Base-by-base conservation (phyloP, 2,888 invertebrate genomes). In the Drosophila ezoana region DNA sequence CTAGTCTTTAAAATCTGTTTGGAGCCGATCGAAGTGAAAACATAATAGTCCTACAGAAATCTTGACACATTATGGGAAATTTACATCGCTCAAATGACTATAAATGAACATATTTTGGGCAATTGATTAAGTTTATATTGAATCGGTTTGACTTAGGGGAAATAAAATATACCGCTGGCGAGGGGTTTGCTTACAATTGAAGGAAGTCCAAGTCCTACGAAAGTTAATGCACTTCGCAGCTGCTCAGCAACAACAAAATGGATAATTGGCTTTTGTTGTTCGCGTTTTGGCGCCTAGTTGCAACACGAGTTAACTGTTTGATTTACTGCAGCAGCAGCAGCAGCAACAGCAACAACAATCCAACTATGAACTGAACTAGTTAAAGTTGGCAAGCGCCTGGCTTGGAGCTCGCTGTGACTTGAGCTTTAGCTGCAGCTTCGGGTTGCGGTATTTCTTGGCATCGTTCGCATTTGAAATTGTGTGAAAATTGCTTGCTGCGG, bases 381-480 rank as follows among this genome's bases (percentile, higher is more conserved):
- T 76, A 68, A 61, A 33, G 65, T 23, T 69, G 58, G n/a, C 35
- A 33, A 48, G 38, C 37, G 35, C 37, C 48, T 32, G 48, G 35
- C 51, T 54, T 69, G 67, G 14, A 16, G 32, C 32, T 35, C 6
- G 11, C n/a, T 37, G 44, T 18, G 2, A n/a, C 10, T 35, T 38
- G 23, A 38, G 57, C 35, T 53, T 35, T 13, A 38, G 45, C 51
- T 38, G 16, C 16, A 14, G 38, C 32, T 20, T 43, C n/a, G 33
- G 40, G 18, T 72, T 75, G 74, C 61, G 71, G 71, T 71, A 66
- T 74, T 75, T 60, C 58, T 71, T 74, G 57, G 49, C 74, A 76
- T 48, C 70, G 56, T 59, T 72, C 64, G 79, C 81, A 81, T 85
- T 79, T 72, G 72, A 86, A 86, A 82, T 82, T 82, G 83, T 82